Evolutionary conservation across 2,888 invertebrate genomes (phyloP).

Genomic region (Orthosia cruda): DNA sequence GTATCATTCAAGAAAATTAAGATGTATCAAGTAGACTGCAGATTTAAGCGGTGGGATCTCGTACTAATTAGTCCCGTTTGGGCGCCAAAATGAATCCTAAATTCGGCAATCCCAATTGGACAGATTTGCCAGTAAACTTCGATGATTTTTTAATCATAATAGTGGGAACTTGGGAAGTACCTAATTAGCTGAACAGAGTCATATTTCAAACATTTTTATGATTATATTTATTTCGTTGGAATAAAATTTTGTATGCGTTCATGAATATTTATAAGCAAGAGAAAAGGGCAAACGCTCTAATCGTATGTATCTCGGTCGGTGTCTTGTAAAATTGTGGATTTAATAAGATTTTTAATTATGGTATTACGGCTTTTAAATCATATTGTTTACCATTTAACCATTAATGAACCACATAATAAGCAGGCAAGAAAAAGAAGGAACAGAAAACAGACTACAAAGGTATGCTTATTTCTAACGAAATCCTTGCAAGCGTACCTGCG

Average conservation of each 20-base stretch:
- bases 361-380: not conserved
- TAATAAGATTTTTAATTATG: slow-evolving; percentile 7
- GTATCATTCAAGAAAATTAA: too few species aligned
- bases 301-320: slow-evolving; percentile 15
- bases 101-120: not conserved
- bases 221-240: not conserved
- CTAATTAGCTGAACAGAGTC: not conserved
- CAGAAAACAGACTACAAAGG: too few species aligned
- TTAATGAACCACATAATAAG: too few species aligned
- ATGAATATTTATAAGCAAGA: slow-evolving; percentile 54
- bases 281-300: slow-evolving; percentile 47
- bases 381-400: not conserved
- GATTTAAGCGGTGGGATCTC: too few species aligned
- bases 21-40: too few species aligned
- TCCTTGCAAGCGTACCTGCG: too few species aligned
- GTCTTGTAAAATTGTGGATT: slow-evolving; percentile 15
- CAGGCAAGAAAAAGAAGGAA: too few species aligned
- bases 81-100: not conserved
- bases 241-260: slow-evolving; percentile 12
- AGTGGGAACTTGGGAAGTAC: not conserved
- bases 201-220: not conserved
- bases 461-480: too few species aligned
- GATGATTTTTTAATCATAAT: not conserved
- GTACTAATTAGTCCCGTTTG: not conserved
- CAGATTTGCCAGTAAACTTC: not conserved